Percentiles rank a stretch among this genome's conserved stretches.
These are phyloP conservation scores for Aricia agestis DNA, from an alignment of 1,140 invertebrate genomes.

Conservation along the genomic window DNA sequence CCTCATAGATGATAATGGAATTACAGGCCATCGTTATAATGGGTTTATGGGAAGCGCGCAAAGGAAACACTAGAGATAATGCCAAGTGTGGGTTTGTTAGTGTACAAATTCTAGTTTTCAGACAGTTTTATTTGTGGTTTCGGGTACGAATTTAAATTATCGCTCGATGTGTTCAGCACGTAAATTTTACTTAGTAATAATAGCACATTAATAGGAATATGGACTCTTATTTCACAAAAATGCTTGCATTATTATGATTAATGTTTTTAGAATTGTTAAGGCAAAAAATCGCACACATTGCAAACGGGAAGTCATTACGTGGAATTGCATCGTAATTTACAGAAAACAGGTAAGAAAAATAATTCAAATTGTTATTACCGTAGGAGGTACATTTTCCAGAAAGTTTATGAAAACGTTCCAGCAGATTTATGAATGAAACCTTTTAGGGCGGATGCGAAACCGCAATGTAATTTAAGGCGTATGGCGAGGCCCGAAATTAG, in stretches of 20 bases:
- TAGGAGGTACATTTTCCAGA: conserved; percentile 57
- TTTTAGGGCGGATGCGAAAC: conserved; percentile 63
- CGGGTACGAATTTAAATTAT: no score
- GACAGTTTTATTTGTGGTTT: no score
- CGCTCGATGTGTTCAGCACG: no score
- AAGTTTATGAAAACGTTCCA: conserved; percentile 71
- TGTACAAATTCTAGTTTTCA: no score
- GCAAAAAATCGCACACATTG: background rate
- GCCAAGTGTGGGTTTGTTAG: background rate
- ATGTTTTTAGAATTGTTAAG: no score
- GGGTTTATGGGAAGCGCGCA: background rate
- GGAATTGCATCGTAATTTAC: background rate
- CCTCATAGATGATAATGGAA: conserved; percentile 17
- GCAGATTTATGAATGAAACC: conserved; percentile 75
- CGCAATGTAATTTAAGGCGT: conserved; percentile 68
- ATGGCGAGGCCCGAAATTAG: conserved; percentile 65
- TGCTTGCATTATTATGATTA: no score
- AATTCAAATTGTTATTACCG: conserved; percentile 48
- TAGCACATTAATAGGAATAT: no score
- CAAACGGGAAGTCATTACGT: background rate
- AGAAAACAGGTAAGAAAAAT: conserved; percentile 30
- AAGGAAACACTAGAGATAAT: background rate
- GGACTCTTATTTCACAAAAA: no score
- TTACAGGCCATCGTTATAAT: background rate
- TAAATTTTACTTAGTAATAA: no score